Evolutionary conservation across 2,797 vertebrate genomes (phyloP).

Genomic region (Peromyscus aztecus): DNA sequence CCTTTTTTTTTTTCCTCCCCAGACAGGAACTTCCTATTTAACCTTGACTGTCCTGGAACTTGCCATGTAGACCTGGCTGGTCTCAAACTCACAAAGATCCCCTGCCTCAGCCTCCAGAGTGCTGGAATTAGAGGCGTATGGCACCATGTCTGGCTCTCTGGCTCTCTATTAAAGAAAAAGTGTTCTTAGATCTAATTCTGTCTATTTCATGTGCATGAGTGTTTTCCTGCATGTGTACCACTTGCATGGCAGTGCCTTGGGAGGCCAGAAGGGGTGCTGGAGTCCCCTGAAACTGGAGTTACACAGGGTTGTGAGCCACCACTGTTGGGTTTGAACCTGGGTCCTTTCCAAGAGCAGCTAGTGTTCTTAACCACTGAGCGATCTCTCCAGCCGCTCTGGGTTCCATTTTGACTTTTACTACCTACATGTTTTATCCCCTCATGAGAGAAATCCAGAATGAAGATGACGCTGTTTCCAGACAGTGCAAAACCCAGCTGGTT

Average conservation of each 20-base stretch:
- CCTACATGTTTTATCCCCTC: conserved; percentile 57
- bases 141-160: background rate
- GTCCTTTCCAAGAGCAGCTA: background rate
- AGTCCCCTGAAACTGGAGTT: background rate
- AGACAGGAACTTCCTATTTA: no score
- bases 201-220: background rate
- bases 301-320: background rate
- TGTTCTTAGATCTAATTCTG: background rate
- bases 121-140: background rate
- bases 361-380: background rate
- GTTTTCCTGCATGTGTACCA: background rate
- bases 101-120: background rate
- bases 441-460: conserved; percentile 62
- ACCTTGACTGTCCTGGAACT: background rate
- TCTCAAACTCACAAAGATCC: background rate
- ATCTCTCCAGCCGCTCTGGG: background rate
- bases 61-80: background rate
- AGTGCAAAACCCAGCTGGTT: background rate
- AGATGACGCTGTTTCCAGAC: background rate
- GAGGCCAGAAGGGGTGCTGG: background rate
- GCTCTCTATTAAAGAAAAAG: background rate
- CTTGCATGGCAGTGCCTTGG: background rate
- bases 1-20: background rate
- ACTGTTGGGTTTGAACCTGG: background rate
- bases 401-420: background rate